These are phyloP conservation scores for Lochmaea capreae DNA, from an alignment of 2,888 invertebrate genomes.

Conservation along the genomic window DNA sequence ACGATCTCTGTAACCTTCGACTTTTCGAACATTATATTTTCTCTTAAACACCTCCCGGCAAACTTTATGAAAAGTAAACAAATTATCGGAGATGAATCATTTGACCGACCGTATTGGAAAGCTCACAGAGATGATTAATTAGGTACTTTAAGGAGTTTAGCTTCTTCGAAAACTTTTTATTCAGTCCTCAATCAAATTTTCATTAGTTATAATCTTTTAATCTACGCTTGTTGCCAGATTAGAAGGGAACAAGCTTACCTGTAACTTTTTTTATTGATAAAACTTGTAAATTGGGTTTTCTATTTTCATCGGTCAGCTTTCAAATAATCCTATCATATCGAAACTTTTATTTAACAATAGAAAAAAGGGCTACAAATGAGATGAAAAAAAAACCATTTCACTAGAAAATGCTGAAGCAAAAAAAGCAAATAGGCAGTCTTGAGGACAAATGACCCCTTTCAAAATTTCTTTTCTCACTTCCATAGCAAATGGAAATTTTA, in stretches of 20 bases:
- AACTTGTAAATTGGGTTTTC: too few species aligned
- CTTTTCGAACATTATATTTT: slow-evolving; percentile 33
- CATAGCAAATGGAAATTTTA: too few species aligned
- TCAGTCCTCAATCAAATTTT: slow-evolving; percentile 4
- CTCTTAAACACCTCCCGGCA: slow-evolving; percentile 34
- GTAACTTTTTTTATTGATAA: too few species aligned
- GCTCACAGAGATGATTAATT: slow-evolving; percentile 16
- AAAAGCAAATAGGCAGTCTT: too few species aligned
- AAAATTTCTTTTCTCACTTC: too few species aligned
- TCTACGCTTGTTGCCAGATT: background rate
- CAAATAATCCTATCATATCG: too few species aligned
- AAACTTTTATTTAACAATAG: too few species aligned
- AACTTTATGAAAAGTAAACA: slow-evolving; percentile 39
- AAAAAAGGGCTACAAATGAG: too few species aligned
- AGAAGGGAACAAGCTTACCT: background rate
- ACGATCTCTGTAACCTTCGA: slow-evolving; percentile 54
- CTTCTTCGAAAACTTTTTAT: slow-evolving; percentile 1
- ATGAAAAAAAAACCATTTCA: too few species aligned
- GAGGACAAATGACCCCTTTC: too few species aligned
- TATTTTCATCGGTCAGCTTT: too few species aligned
- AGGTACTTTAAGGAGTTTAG: slow-evolving; percentile 1
- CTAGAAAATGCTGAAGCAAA: too few species aligned
- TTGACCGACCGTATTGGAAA: slow-evolving; percentile 20
- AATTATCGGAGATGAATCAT: slow-evolving; percentile 30
- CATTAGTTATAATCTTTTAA: background rate